phyloP scores from a whole-genome alignment of 2,797 vertebrate genomes.

The Philypnodon macrostomus region DNA sequence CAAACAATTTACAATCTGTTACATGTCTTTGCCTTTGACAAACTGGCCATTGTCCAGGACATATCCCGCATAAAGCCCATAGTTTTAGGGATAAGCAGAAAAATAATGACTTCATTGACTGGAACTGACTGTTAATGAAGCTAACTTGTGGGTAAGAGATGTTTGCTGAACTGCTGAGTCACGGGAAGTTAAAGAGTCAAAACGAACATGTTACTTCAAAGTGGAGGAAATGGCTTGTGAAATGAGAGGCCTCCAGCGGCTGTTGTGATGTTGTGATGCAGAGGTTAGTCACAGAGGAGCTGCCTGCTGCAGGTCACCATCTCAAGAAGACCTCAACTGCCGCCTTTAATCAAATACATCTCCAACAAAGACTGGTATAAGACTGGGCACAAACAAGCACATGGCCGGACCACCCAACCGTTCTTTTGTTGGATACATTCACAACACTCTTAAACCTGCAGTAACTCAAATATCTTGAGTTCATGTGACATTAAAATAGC shows the following conservation, averaged over 20 bases:
- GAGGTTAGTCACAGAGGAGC: conserved; percentile 69
- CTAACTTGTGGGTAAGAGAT: conserved; percentile 36
- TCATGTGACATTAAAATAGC: too few species aligned
- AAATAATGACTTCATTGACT: too few species aligned
- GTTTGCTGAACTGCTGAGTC: conserved; percentile 54
- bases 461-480: too few species aligned
- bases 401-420: conserved; percentile 74
- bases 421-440: conserved; percentile 67
- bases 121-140: conserved; percentile 42
- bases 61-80: too few species aligned
- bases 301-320: conserved; percentile 67
- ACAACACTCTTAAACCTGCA: too few species aligned
- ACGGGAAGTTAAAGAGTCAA: conserved; percentile 52
- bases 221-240: conserved; percentile 43
- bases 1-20: too few species aligned
- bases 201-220: conserved; percentile 58
- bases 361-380: conserved; percentile 68
- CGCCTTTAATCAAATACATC: conserved; percentile 77
- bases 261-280: conserved; percentile 53
- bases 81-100: too few species aligned
- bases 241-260: conserved; percentile 57
- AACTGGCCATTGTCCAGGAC: too few species aligned
- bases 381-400: conserved; percentile 71
- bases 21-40: too few species aligned
- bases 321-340: conserved; percentile 52